A percentile compares a stretch with the other conserved stretches of the same genome.
Conservation (phyloP, 2,113 vertebrate genomes). For the Neotragus pygmaeus region DNA sequence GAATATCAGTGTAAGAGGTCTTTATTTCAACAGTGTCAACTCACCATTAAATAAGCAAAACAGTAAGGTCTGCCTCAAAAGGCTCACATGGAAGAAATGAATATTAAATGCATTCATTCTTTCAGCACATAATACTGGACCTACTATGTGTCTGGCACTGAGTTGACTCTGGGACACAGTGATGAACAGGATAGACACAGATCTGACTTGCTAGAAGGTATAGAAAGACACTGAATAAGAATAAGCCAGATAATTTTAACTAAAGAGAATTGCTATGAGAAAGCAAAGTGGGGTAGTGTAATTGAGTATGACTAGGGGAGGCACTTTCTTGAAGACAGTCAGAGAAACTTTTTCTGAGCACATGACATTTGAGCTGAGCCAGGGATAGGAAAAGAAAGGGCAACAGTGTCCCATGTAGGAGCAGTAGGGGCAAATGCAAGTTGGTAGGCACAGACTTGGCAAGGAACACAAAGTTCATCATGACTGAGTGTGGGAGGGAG, state of each 20-base stretch:
- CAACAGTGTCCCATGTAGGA: rapidly evolving
- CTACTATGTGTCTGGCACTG: not conserved
- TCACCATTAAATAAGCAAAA: not conserved
- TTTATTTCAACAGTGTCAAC: not conserved
- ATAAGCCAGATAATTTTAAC: not conserved
- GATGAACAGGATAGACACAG: not conserved
- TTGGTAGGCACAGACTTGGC: too few species aligned
- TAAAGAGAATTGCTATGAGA: not conserved
- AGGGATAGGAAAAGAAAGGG: not conserved
- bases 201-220: not conserved
- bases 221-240: not conserved
- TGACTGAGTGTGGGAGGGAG: not conserved
- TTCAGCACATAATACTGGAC: not conserved
- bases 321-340: not conserved
- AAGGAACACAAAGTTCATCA: not conserved
- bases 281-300: not conserved
- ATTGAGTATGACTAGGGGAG: not conserved
- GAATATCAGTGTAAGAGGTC: not conserved
- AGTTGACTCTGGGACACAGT: not conserved
- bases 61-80: not conserved
- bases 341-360: not conserved
- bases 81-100: not conserved
- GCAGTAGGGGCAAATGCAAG: not conserved
- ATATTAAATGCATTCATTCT: not conserved
- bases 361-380: not conserved